Conservation (phyloP, 2,888 invertebrate genomes). For the Polydrusus pterygomalis region DNA sequence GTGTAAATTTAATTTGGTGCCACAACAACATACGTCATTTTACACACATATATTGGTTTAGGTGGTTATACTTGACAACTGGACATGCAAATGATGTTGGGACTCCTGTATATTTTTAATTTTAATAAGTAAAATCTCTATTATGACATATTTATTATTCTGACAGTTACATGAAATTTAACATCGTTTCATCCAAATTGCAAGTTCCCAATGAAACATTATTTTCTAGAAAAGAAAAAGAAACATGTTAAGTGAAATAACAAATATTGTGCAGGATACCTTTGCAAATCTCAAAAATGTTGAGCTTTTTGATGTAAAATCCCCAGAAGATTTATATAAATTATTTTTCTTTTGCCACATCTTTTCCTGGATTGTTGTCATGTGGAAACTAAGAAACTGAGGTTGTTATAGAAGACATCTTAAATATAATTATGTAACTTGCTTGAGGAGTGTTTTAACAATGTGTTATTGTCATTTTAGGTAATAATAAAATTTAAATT, state of each 20-base stretch:
- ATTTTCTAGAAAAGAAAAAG: conserved; percentile 2
- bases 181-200: conserved; percentile 19
- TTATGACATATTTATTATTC: not conserved
- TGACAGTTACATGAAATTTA: conserved; percentile 18
- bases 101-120: too few species aligned
- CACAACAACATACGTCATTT: too few species aligned
- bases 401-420: not conserved
- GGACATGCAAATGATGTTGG: not conserved
- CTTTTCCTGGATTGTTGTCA: conserved; percentile 62
- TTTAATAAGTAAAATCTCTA: too few species aligned
- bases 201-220: conserved; percentile 15
- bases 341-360: conserved; percentile 64
- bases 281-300: conserved; percentile 54
- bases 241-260: conserved; percentile 59
- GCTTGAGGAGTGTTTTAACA: conserved; percentile 6
- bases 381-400: conserved; percentile 61
- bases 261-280: conserved; percentile 56
- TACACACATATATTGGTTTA: too few species aligned
- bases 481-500: not conserved
- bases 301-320: conserved; percentile 61
- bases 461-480: not conserved
- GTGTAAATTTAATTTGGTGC: too few species aligned
- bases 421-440: conserved; percentile 1
- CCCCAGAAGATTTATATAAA: conserved; percentile 64
- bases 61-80: too few species aligned